These are phyloP conservation scores for Dasypus novemcinctus DNA, from an alignment of 2,113 vertebrate genomes.

Conservation along the genomic window DNA sequence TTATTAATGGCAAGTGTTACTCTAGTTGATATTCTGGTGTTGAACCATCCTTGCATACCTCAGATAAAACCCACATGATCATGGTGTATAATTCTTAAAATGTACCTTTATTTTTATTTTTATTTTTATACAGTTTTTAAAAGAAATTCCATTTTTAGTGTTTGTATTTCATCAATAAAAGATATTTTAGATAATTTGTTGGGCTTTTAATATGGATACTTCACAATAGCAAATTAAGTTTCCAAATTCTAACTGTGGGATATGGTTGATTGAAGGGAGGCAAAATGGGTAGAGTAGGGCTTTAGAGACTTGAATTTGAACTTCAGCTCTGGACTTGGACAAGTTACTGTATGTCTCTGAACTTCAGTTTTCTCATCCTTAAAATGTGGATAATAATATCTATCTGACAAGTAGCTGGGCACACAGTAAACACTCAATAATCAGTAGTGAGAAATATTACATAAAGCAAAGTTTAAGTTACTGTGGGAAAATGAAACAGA, in stretches of 20 bases:
- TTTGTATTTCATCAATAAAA: neutral
- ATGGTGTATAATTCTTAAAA: too few species aligned
- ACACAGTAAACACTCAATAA: neutral
- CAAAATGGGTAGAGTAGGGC: neutral
- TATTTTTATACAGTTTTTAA: too few species aligned
- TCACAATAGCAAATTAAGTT: neutral
- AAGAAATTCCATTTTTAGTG: neutral
- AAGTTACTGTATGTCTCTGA: neutral
- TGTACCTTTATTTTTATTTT: too few species aligned
- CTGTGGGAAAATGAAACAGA: neutral
- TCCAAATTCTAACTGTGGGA: neutral
- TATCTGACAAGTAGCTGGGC: neutral
- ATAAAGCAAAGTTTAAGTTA: neutral
- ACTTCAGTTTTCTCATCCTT: too few species aligned
- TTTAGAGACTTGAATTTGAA: neutral
- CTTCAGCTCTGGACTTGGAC: neutral
- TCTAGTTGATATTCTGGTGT: too few species aligned
- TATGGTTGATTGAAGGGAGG: neutral
- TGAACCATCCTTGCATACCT: too few species aligned
- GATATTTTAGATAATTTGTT: neutral
- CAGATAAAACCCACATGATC: too few species aligned
- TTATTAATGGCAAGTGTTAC: too few species aligned
- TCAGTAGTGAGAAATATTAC: neutral
- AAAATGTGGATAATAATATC: too few species aligned
- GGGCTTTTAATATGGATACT: neutral